phyloP scores from a whole-genome alignment of 2,888 invertebrate species.

The Bruchidius siliquastri region DNA sequence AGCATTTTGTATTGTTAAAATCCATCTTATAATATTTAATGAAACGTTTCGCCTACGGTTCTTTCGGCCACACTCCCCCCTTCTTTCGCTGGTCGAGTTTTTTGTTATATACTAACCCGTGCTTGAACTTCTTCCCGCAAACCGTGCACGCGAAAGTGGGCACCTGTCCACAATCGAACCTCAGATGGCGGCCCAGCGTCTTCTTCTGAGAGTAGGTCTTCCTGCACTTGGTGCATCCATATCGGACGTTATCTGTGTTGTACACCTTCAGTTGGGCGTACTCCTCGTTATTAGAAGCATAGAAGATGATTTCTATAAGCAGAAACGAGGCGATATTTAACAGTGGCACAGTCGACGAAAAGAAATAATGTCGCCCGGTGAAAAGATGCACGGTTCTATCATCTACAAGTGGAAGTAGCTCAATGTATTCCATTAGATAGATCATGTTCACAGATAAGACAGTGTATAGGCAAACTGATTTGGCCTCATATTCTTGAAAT shows the following conservation, averaged over 20 bases:
- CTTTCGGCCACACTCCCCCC: too few relatives aligned
- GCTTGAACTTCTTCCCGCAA: slow-evolving; percentile 39
- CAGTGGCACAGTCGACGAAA: neutral
- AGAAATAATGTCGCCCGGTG: neutral
- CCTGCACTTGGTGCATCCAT: slow-evolving; percentile 40
- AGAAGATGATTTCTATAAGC: slow-evolving; percentile 34
- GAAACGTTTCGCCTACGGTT: too few relatives aligned
- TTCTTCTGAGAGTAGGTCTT: slow-evolving; percentile 44
- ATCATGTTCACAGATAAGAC: too few relatives aligned
- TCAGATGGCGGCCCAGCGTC: slow-evolving; percentile 45
- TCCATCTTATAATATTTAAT: too few relatives aligned
- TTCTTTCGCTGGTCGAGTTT: too few relatives aligned
- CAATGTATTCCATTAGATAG: too few relatives aligned
- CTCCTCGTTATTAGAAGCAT: slow-evolving; percentile 41
- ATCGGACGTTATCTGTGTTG: slow-evolving; percentile 36
- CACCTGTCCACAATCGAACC: slow-evolving; percentile 48
- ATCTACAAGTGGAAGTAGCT: too few relatives aligned
- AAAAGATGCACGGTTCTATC: neutral
- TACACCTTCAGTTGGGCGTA: slow-evolving; percentile 40
- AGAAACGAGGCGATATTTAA: slow-evolving; percentile 6
- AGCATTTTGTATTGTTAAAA: too few relatives aligned
- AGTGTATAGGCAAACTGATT: too few relatives aligned
- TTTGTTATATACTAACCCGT: slow-evolving; percentile 27
- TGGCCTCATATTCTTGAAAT: too few relatives aligned
- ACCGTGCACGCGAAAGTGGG: slow-evolving; percentile 41